Base-by-base conservation (phyloP, 2,888 invertebrate species). In the Aromia moschata region DNA sequence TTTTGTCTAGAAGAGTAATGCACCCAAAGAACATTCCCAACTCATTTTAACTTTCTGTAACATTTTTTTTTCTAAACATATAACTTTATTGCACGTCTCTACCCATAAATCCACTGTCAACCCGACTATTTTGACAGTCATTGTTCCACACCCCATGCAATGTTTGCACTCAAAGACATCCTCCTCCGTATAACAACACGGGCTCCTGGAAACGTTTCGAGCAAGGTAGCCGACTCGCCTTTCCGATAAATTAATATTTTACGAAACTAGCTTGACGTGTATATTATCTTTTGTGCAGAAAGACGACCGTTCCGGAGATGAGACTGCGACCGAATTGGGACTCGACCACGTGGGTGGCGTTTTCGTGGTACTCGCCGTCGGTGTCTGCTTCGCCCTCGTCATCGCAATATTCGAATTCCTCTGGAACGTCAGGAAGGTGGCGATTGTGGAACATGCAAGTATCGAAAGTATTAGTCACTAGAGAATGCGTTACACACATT, bases 281-380 rank as follows among this genome's bases (percentile, higher is more conserved):
- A 18, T 16, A n/a, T n/a, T n/a, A n/a, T 43, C 15, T 54, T 56
- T 56, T 57, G 20, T 51, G 9, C 54, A 75, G 74, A 65, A 67
- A 63, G 73, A 72, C 43, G 65, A 75, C 56, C 61, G 65, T 15
- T 60, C 72, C 4, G 66, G 57, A 11, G 74, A 73, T 17, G 76
- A 70, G 18, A 70, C 77, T 20, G 84, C 84, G 4, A 85, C 84
- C 11, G 87, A 88, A 41, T 80, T 95, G 47, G 90, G 91, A 58
- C 85, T 97, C 81, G 87, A 89, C 67, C 94, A 97, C 79, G 94
- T 96, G 0, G 95, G 95, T 67, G 96, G 96, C 67, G 93, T 96
- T 41, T 96, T 96, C 78, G 85, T 96, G 17, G 93, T 96, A 2
- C 83, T 96, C 4, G 87, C 89, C 1, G 81, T 85, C 5, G 96